A percentile compares a stretch with the other conserved stretches of the same genome.
Conservation (phyloP, 2,888 invertebrate genomes). For the Neuroscelio doddi region DNA sequence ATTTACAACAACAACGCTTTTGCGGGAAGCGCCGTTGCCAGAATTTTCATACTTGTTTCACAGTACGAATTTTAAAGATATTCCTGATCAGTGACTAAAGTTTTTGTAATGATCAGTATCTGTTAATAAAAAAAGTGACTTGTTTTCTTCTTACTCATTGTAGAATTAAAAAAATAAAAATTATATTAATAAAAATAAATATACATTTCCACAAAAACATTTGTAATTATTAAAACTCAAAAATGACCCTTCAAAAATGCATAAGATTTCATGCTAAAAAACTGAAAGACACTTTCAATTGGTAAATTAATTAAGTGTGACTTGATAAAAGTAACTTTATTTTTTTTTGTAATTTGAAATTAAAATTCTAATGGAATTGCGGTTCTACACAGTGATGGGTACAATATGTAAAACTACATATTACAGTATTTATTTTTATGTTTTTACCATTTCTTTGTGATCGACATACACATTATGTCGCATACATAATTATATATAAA, state of each 20-base stretch:
- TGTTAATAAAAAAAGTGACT: no score
- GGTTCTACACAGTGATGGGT: slow-evolving; percentile 69
- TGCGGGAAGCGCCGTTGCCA: slow-evolving; percentile 88
- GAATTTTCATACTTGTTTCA: slow-evolving; percentile 88
- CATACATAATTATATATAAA: slow-evolving; percentile 28
- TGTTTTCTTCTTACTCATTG: no score
- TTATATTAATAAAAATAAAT: not conserved
- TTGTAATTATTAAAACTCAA: no score
- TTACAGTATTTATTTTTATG: slow-evolving; percentile 65
- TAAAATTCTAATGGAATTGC: slow-evolving; percentile 71
- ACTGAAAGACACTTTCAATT: no score
- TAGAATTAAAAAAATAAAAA: no score
- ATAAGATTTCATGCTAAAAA: not conserved
- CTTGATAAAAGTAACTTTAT: slow-evolving; percentile 68
- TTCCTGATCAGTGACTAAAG: no score
- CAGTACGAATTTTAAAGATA: slow-evolving; percentile 82
- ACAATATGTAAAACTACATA: slow-evolving; percentile 71
- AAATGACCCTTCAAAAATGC: no score
- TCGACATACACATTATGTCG: slow-evolving; percentile 10
- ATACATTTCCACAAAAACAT: no score
- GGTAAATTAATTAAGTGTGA: slow-evolving; percentile 18
- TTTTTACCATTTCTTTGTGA: slow-evolving; percentile 37
- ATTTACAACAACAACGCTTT: slow-evolving; percentile 82
- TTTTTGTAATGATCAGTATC: no score
- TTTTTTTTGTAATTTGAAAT: slow-evolving; percentile 56